Evolutionary conservation across 2,797 vertebrate genomes (phyloP).

Genomic region (Sebastes ruberrimus): DNA sequence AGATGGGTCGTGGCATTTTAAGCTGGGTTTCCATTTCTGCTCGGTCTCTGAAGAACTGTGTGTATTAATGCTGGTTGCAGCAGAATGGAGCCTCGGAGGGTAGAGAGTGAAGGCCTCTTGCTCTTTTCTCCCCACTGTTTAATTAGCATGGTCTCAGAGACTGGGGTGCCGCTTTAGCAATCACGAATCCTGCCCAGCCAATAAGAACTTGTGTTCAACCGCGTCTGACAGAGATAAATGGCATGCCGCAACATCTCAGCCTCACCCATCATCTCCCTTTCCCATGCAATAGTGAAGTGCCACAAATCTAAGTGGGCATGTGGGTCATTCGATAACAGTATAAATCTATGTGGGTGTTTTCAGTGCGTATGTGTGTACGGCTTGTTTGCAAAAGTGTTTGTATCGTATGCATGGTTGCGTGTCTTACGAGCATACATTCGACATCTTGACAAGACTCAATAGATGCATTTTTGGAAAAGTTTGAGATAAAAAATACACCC

Average conservation of each 20-base stretch:
- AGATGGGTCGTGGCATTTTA: slow-evolving; percentile 28
- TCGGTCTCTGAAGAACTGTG: slow-evolving; percentile 2
- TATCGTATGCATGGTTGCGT: neutral
- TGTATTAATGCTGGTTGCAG: slow-evolving; percentile 45
- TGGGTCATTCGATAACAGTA: slow-evolving; percentile 58
- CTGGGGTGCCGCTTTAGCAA: slow-evolving; percentile 70
- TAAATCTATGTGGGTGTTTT: slow-evolving; percentile 35
- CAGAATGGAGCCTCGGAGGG: slow-evolving; percentile 39
- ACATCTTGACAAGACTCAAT: neutral
- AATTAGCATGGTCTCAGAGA: slow-evolving; percentile 69
- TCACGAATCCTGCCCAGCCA: slow-evolving; percentile 78
- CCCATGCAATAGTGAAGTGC: slow-evolving; percentile 63
- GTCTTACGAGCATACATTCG: neutral
- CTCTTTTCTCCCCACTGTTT: slow-evolving; percentile 60
- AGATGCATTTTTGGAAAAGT: neutral
- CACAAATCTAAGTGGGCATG: slow-evolving; percentile 58
- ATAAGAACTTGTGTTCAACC: slow-evolving; percentile 79
- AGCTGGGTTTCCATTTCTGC: slow-evolving; percentile 40
- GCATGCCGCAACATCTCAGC: slow-evolving; percentile 66
- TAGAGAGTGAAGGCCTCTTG: slow-evolving; percentile 34
- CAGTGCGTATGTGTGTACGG: slow-evolving; percentile 1
- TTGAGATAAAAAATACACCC: neutral
- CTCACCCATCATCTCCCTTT: slow-evolving; percentile 70
- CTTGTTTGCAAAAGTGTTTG: slow-evolving; percentile 1
- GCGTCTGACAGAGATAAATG: slow-evolving; percentile 83